Conservation (phyloP, 1,140 invertebrate species). For the Drosophila nasuta region DNA sequence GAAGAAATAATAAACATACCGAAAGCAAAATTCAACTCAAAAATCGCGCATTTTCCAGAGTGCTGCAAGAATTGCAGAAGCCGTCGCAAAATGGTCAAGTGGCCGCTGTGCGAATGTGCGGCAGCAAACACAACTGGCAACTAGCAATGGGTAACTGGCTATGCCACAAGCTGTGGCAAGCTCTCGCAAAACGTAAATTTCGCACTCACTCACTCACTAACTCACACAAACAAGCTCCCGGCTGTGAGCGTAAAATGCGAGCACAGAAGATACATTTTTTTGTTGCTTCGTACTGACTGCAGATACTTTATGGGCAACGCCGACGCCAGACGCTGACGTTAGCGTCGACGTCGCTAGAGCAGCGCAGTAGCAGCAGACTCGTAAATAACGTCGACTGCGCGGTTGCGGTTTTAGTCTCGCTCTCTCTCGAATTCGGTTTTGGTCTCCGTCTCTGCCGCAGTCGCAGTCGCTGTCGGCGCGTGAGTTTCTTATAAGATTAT, state of each 20-base stretch:
- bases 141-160: slow-evolving; percentile 22
- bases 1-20: slow-evolving; percentile 5
- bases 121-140: slow-evolving; percentile 34
- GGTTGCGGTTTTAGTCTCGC: slow-evolving; percentile 15
- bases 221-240: slow-evolving; percentile 35
- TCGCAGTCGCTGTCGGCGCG: slow-evolving; percentile 37
- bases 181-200: slow-evolving; percentile 47
- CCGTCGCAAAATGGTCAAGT: slow-evolving; percentile 24
- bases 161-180: slow-evolving; percentile 46
- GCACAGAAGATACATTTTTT: slow-evolving; percentile 61
- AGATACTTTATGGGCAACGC: slow-evolving; percentile 79
- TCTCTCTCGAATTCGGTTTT: slow-evolving; percentile 12
- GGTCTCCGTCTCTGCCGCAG: slow-evolving; percentile 1
- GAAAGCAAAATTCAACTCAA: not conserved
- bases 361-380: slow-evolving; percentile 12
- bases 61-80: not conserved
- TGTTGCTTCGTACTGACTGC: slow-evolving; percentile 47
- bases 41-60: slow-evolving; percentile 12
- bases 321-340: slow-evolving; percentile 26
- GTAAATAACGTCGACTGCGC: slow-evolving; percentile 50
- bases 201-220: slow-evolving; percentile 60
- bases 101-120: slow-evolving; percentile 36
- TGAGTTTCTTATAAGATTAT: slow-evolving; percentile 77
- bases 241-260: slow-evolving; percentile 53
- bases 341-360: not conserved